Percentiles rank a stretch among this genome's conserved stretches.
Evolutionary conservation across 2,113 vertebrate species (phyloP).

Genomic region (Phrynosoma platyrhinos): DNA sequence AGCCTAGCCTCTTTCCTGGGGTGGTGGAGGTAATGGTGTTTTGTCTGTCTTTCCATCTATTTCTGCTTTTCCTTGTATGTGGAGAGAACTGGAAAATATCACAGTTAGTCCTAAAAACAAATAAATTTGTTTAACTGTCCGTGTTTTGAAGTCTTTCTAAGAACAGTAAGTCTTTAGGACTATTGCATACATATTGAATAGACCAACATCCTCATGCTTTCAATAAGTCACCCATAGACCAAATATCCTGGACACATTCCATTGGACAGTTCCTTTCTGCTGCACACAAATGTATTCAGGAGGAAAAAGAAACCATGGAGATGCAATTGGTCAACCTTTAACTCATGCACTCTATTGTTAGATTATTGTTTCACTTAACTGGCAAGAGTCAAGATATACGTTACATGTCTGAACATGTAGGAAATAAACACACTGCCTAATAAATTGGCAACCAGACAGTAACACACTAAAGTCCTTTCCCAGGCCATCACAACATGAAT

Average conservation of each 20-base stretch:
- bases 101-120: conserved; percentile 50
- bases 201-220: conserved; percentile 61
- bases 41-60: not conserved
- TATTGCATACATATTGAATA: conserved; percentile 71
- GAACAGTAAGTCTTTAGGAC: conserved; percentile 57
- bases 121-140: conserved; percentile 55
- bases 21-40: too few species aligned
- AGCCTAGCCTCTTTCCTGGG: too few species aligned
- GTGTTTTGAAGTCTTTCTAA: conserved; percentile 56
- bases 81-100: conserved; percentile 49
- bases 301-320: conserved; percentile 61
- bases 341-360: conserved; percentile 52
- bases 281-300: conserved; percentile 63
- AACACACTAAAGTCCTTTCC: not conserved
- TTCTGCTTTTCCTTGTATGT: conserved; percentile 24
- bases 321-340: conserved; percentile 69
- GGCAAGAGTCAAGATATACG: conserved; percentile 33
- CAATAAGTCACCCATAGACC: conserved; percentile 69
- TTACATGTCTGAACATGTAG: conserved; percentile 32
- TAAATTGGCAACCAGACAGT: conserved; percentile 29
- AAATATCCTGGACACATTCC: conserved; percentile 70
- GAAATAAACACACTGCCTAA: conserved; percentile 43
- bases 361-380: conserved; percentile 44
- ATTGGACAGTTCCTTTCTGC: conserved; percentile 75
- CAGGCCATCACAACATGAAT: fast-evolving